Conservation (phyloP, 2,797 vertebrate species). For the Remorina albescens region DNA sequence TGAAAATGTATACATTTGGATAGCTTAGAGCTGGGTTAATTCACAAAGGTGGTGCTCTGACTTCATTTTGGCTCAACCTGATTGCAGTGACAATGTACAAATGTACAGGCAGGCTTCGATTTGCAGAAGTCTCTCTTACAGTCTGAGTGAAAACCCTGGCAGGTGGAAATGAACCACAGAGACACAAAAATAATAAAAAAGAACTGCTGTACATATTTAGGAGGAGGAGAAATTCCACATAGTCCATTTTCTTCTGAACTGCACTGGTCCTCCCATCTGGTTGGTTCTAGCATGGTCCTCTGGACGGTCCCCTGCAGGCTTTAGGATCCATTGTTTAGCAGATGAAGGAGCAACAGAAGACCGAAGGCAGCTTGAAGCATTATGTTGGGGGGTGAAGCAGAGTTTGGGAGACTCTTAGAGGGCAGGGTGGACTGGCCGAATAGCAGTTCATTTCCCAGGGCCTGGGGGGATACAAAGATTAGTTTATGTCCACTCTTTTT, state of each 20-base stretch:
- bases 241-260: conserved; percentile 63
- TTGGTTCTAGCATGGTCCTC: conserved; percentile 46
- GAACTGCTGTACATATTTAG: conserved; percentile 77
- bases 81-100: conserved; percentile 74
- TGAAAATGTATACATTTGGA: conserved; percentile 53
- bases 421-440: conserved; percentile 77
- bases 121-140: conserved; percentile 40
- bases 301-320: conserved; percentile 33
- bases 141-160: conserved; percentile 48
- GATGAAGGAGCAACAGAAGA: conserved; percentile 73
- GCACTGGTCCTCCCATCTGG: conserved; percentile 58
- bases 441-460: conserved; percentile 80
- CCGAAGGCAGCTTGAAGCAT: conserved; percentile 66
- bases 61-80: conserved; percentile 67
- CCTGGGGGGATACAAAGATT: conserved; percentile 68
- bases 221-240: conserved; percentile 49
- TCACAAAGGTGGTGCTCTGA: conserved; percentile 62
- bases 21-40: conserved; percentile 59
- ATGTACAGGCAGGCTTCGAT: conserved; percentile 67
- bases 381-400: conserved; percentile 54
- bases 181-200: conserved; percentile 77
- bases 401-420: conserved; percentile 74
- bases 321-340: conserved; percentile 74
- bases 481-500: neutral
- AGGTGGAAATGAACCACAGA: conserved; percentile 63